phyloP scores from a whole-genome alignment of 30 jellyfish, hydroid and myxozoan species.

The Turritopsis dohrnii region DNA sequence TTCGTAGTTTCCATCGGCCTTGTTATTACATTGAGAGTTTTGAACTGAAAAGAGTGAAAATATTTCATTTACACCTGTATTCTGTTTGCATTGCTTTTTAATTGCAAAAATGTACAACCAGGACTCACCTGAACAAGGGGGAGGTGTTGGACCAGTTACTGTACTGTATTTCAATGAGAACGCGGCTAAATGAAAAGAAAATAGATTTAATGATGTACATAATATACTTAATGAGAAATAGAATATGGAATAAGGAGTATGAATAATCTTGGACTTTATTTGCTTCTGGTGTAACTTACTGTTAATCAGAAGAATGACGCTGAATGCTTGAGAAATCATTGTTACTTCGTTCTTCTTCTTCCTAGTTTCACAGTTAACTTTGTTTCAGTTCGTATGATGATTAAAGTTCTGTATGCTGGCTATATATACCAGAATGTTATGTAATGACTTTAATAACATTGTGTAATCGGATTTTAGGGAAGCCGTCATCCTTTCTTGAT shows the following conservation, averaged over 20 bases:
- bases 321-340: not conserved
- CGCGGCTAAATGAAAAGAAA: not conserved
- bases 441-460: not conserved
- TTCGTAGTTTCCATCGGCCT: constrained; percentile 23
- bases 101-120: not conserved
- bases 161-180: not conserved
- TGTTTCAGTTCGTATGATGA: not conserved
- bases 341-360: not conserved
- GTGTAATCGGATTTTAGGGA: not conserved
- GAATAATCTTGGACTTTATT: too few relatives aligned
- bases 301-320: not conserved
- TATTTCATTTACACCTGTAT: too few relatives aligned
- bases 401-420: not conserved
- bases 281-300: not conserved
- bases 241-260: too few relatives aligned
- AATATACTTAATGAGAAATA: too few relatives aligned
- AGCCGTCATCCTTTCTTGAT: not conserved
- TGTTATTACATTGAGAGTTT: not conserved
- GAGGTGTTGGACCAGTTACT: not conserved
- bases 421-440: not conserved
- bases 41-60: not conserved
- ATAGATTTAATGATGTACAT: not conserved
- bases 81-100: too few relatives aligned
- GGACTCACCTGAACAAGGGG: not conserved
- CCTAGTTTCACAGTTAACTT: not conserved